These are phyloP conservation scores for Vulpes vulpes DNA, from an alignment of 2,113 vertebrate genomes.

Conservation along the genomic window DNA sequence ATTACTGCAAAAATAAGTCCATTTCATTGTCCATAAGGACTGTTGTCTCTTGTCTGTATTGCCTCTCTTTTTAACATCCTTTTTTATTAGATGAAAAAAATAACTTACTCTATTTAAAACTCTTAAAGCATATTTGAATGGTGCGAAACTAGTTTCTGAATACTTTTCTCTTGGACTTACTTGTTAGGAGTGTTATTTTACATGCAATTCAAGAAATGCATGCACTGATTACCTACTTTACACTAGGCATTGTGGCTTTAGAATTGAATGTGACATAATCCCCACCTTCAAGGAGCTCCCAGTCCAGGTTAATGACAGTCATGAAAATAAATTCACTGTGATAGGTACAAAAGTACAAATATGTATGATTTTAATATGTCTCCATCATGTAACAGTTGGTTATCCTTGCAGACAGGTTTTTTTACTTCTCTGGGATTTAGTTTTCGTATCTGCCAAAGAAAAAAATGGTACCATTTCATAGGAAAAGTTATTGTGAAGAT, in stretches of 20 bases:
- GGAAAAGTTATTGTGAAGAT: constrained; percentile 49
- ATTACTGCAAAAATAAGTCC: constrained; percentile 62
- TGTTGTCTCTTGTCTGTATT: constrained; percentile 56
- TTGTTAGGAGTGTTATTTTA: constrained; percentile 63
- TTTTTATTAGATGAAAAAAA: constrained; percentile 55
- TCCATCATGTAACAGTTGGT: neutral
- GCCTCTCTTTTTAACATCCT: constrained; percentile 30
- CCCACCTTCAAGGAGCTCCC: constrained; percentile 39
- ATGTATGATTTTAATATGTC: constrained; percentile 1
- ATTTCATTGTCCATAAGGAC: constrained; percentile 56
- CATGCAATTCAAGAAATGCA: constrained; percentile 40
- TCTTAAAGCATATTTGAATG: constrained; percentile 42
- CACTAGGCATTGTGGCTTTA: neutral
- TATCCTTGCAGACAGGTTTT: constrained; percentile 19
- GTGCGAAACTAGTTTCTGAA: constrained; percentile 55
- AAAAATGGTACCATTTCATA: constrained; percentile 19
- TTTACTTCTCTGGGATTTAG: constrained; percentile 46
- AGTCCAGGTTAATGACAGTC: neutral
- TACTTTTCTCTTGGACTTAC: constrained; percentile 58
- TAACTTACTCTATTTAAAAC: neutral
- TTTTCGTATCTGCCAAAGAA: neutral
- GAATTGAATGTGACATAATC: constrained; percentile 26
- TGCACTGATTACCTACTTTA: neutral
- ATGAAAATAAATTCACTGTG: constrained; percentile 30
- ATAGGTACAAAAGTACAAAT: constrained; percentile 17